A percentile compares a stretch with the other conserved stretches of the same genome.
Conservation (phyloP, 2,113 vertebrate species). For the Platichthys flesus region DNA sequence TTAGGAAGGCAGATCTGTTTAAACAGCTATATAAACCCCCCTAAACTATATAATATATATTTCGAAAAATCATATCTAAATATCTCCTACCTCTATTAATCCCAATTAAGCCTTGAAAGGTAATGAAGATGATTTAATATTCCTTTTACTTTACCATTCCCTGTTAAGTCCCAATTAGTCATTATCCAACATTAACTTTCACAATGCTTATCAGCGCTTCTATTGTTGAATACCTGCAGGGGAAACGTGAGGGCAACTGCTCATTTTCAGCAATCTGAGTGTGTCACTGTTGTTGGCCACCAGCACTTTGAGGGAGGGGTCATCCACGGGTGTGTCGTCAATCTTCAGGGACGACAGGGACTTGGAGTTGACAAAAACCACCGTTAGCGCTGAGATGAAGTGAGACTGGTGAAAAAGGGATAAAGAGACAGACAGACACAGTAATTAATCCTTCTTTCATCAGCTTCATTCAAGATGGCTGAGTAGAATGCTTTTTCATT, state of each 20-base stretch:
- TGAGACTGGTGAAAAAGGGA: slow-evolving; percentile 70
- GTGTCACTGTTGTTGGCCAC: slow-evolving; percentile 98
- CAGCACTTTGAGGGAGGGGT: slow-evolving; percentile 95
- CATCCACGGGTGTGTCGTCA: slow-evolving; percentile 94
- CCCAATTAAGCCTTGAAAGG: too few species aligned
- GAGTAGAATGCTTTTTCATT: not conserved
- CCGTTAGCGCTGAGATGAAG: slow-evolving; percentile 93
- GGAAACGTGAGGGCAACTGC: slow-evolving; percentile 88
- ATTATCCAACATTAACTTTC: not conserved
- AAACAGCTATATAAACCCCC: too few species aligned
- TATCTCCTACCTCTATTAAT: too few species aligned
- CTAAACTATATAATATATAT: too few species aligned
- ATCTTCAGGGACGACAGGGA: slow-evolving; percentile 96
- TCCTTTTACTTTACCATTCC: not conserved
- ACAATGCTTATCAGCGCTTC: not conserved
- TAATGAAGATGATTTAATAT: too few species aligned
- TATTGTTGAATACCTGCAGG: slow-evolving; percentile 73
- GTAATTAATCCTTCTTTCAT: not conserved
- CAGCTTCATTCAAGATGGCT: not conserved
- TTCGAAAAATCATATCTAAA: too few species aligned
- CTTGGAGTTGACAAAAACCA: slow-evolving; percentile 98
- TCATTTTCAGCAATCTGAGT: slow-evolving; percentile 95
- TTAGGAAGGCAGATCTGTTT: too few species aligned
- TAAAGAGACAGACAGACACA: not conserved
- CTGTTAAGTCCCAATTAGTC: not conserved